A percentile compares a stretch with the other conserved stretches of the same genome.
phyloP scores from a whole-genome alignment of 2,113 vertebrate species.

The Sander vitreus region DNA sequence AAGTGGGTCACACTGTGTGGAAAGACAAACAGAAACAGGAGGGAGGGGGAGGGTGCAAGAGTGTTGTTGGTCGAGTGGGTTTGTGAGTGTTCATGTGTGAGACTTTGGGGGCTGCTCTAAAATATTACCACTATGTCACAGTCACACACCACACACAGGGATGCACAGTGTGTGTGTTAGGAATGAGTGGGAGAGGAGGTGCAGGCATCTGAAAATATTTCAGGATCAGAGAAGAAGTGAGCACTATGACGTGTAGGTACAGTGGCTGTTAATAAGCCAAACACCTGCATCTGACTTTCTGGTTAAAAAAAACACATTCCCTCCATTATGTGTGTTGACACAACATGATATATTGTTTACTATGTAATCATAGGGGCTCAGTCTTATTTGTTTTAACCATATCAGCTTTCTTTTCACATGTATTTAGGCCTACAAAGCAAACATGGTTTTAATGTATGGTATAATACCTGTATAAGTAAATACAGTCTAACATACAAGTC shows the following conservation, averaged over 20 bases:
- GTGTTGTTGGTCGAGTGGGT: conserved; percentile 49
- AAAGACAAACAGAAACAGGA: conserved; percentile 57
- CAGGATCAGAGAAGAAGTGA: conserved; percentile 30
- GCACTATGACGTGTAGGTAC: conserved; percentile 3
- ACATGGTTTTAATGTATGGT: neutral
- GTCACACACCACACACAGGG: too few relatives aligned
- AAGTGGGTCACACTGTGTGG: conserved; percentile 76
- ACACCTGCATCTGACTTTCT: conserved; percentile 47
- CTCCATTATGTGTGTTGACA: conserved; percentile 48
- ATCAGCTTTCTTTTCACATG: neutral
- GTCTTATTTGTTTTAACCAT: neutral
- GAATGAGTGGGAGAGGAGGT: conserved; percentile 16
- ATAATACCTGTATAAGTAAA: neutral
- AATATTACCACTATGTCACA: neutral
- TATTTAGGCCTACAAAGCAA: neutral
- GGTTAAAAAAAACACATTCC: conserved; percentile 10
- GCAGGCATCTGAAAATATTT: conserved; percentile 44
- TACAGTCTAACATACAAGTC: neutral
- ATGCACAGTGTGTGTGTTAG: neutral
- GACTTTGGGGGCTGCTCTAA: conserved; percentile 21
- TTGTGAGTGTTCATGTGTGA: conserved; percentile 36
- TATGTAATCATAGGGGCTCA: neutral
- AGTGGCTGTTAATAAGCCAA: conserved; percentile 41
- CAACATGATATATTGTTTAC: conserved; percentile 20
- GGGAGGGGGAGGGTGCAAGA: conserved; percentile 1